Base-by-base conservation (phyloP, 2,888 invertebrate genomes). In the Tuberolachnus salignus region DNA sequence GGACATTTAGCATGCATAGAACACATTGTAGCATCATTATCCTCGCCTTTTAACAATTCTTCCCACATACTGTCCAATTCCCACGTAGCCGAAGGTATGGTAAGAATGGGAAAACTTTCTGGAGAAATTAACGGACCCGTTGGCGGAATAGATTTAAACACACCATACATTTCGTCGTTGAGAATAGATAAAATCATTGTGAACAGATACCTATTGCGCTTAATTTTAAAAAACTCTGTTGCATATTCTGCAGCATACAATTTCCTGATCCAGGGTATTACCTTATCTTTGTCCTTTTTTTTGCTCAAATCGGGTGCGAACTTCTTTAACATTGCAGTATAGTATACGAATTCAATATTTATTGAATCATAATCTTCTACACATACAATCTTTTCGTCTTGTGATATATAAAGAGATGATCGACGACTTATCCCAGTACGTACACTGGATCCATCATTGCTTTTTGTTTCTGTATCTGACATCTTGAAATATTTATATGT, bases 211-310 rank as follows among this genome's bases (percentile, higher is more conserved):
- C 85, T 85, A 83, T 88, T 88, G 21, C 88, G 83, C 81, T 88
- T 88, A 81, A 86, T 86, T 55, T 86, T 84, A 26, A 88, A 84
- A 55, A 84, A 84, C 0, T 85, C 84, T 63, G 86, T 86, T 81
- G 87, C 87, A 82, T 88, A 88, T 82, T 87, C 87, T 1, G 87
- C 87, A 46, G 86, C 84, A 82, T 87, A 87, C 1, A 88, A 83
- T 83, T 87, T 88, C 81, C 84, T 85, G 3, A 87, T 84, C 88
- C 88, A 88, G 0, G 86, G 86, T 14, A 86, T 83, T 13, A 86
- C 84, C 34, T 83, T 82, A 34, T 84, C 83, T 73, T 86, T 84
- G 74, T 87, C 86, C 3, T 81, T 75, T 49, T 85, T 84, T 66
- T 84, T 84, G 1, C 86, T 85, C 66, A 88, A 81, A 0, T 86